Conservation (phyloP, 2,888 invertebrate genomes). For the Mylabris sibirica region DNA sequence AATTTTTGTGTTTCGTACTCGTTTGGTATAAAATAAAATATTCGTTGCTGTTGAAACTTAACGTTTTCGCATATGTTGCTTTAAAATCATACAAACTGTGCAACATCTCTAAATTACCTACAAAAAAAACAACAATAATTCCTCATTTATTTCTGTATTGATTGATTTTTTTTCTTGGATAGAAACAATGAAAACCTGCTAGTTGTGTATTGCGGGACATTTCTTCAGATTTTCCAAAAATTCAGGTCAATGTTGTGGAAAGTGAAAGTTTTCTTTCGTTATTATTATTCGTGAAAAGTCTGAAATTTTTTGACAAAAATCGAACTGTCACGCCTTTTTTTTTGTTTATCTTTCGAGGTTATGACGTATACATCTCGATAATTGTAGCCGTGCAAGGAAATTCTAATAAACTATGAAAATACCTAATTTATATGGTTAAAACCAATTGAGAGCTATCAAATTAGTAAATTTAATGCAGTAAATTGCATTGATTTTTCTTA, state of each 20-base stretch:
- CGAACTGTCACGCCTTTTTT: conserved; percentile 51
- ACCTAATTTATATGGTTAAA: no score
- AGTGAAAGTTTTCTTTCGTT: conserved; percentile 28
- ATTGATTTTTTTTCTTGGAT: background rate
- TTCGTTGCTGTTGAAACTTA: conserved; percentile 82
- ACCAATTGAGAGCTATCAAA: no score
- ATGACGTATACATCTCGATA: background rate
- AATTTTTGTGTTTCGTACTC: conserved; percentile 81
- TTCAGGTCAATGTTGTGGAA: conserved; percentile 20
- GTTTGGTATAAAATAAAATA: conserved; percentile 82
- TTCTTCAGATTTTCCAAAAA: conserved; percentile 21
- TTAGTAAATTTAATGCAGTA: no score
- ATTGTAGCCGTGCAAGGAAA: background rate
- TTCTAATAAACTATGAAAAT: no score
- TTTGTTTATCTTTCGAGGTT: conserved; percentile 47
- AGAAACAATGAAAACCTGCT: conserved; percentile 38
- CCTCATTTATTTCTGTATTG: background rate
- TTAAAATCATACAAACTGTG: conserved; percentile 85
- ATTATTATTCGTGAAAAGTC: background rate
- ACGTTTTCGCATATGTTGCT: conserved; percentile 82
- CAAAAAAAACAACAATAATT: no score
- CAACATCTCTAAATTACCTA: conserved; percentile 81
- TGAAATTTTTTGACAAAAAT: conserved; percentile 30
- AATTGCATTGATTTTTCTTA: no score
- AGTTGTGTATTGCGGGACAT: conserved; percentile 46